Evolutionary conservation across 2,113 vertebrate genomes (phyloP), one percentile per base, ranked within the genome.

Genomic region (Bubalus kerabau): DNA sequence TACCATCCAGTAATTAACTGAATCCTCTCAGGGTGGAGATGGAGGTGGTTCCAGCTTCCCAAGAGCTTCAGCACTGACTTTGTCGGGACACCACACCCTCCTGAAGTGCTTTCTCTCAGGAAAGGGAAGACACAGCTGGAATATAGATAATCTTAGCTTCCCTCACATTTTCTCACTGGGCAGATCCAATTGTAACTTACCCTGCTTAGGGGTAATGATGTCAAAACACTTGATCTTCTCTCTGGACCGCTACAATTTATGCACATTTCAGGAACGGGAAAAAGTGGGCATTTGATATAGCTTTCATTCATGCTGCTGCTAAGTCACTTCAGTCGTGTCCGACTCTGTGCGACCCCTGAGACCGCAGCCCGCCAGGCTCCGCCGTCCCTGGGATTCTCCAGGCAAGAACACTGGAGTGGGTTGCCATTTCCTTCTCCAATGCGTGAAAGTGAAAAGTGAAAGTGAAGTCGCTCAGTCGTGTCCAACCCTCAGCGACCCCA

Each of bases 181-280:
- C 74, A 71, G 32, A 57, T 3, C 16, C 52, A 7, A 7, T 7
- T 1, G 3, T 23, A 32, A 17, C 12, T 57, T 56, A 74, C 52
- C 7, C 0, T 52, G 21, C 5, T 12, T 40, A 78, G 21, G 1
- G n/a, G 43, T 52, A 23, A 14, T 0, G 0, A 40, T 32, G 9
- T 30, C 60, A 81, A 43, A 87, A 40, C 2, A 52, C 10, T 60
- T 62, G 28, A 40, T 26, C 40, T 67, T 54, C 54, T 90, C n/a
- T 32, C 40, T 13, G 48, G 76, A 21, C 9, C 6, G 1, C 82
- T 50, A 30, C 64, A 62, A 6, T 26, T 91, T 78, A 54, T 16
- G 2, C 30, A 24, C 19, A 9, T 50, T 60, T 82, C 17, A 76
- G 6, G 5, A 43, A 56, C 17, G 60, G 13, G 40, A 56, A 10